phyloP scores from a whole-genome alignment of 2,888 invertebrate genomes.

The Pseudolycoriella hygida region DNA sequence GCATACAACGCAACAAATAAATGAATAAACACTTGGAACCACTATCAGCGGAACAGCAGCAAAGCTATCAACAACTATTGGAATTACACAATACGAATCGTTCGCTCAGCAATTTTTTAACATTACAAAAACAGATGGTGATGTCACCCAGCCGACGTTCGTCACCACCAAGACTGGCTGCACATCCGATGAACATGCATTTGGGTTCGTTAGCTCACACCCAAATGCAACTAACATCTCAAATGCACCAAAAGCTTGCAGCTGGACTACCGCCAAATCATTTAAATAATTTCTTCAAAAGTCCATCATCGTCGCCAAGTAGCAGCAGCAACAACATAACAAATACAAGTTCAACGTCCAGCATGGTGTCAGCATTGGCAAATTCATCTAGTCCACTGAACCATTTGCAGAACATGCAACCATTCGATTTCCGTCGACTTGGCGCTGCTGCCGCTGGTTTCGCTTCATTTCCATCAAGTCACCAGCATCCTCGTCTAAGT shows the following conservation, averaged over 20 bases:
- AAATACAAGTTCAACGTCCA: conserved; percentile 7
- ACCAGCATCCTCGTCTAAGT: conserved; percentile 10
- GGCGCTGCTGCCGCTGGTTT: conserved; percentile 32
- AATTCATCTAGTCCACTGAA: conserved; percentile 52
- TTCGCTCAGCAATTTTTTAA: conserved; percentile 3
- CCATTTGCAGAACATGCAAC: conserved; percentile 87
- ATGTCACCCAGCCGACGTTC: conserved; percentile 48
- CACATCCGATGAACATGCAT: conserved; percentile 31
- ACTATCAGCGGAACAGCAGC: conserved; percentile 5
- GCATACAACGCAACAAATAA: conserved; percentile 2
- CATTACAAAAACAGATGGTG: conserved; percentile 27
- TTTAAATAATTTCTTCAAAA: conserved; percentile 22
- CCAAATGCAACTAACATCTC: conserved; percentile 27
- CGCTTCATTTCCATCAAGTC: conserved; percentile 28
- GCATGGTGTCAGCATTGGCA: conserved; percentile 7
- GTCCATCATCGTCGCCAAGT: conserved; percentile 19
- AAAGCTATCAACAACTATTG: conserved; percentile 4
- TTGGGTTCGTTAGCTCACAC: conserved; percentile 24
- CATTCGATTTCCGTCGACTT: conserved; percentile 76
- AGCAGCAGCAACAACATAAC: conserved; percentile 6
- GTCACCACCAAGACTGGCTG: conserved; percentile 36
- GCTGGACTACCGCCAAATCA: conserved; percentile 19
- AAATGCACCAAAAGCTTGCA: conserved; percentile 27
- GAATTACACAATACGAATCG: conserved; percentile 4
- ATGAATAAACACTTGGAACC: conserved; percentile 6